Conservation (phyloP, 1,140 invertebrate genomes). For the Thalassaphorura encarpata region DNA sequence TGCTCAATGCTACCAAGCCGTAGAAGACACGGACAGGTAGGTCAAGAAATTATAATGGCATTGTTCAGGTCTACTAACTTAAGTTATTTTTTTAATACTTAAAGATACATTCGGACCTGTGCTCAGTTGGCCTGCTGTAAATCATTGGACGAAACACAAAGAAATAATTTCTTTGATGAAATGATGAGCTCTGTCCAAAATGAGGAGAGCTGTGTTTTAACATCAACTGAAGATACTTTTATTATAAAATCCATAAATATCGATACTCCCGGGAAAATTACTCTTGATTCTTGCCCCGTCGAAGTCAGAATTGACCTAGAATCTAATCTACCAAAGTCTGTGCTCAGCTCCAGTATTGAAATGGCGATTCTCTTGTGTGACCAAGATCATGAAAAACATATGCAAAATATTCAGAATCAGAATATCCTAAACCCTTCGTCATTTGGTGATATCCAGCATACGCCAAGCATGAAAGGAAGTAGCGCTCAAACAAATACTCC, state of each 20-base stretch:
- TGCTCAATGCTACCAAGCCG: slow-evolving; percentile 70
- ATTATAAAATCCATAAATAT: slow-evolving; percentile 27
- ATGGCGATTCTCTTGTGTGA: slow-evolving; percentile 22
- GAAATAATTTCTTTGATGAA: slow-evolving; percentile 40
- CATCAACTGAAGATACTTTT: slow-evolving; percentile 29
- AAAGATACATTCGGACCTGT: slow-evolving; percentile 43
- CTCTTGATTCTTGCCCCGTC: slow-evolving; percentile 28
- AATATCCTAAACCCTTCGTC: too few species aligned
- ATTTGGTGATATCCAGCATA: too few species aligned
- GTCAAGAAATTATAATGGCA: slow-evolving; percentile 42
- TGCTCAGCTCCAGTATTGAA: slow-evolving; percentile 17
- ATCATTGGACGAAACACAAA: slow-evolving; percentile 44
- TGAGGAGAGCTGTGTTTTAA: slow-evolving; percentile 36
- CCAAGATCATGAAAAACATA: slow-evolving; percentile 17
- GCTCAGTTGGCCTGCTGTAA: slow-evolving; percentile 58
- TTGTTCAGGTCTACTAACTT: slow-evolving; percentile 3
- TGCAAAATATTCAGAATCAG: slow-evolving; percentile 2
- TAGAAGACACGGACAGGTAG: slow-evolving; percentile 55
- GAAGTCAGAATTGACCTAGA: slow-evolving; percentile 22
- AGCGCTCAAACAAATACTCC: too few species aligned
- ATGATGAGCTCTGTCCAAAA: slow-evolving; percentile 34
- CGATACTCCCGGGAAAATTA: slow-evolving; percentile 31
- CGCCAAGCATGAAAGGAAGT: too few species aligned
- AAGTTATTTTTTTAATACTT: not conserved
- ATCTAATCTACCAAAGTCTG: slow-evolving; percentile 30